Percentiles rank a stretch among this genome's conserved stretches.
These are phyloP conservation scores for Hypolimnas misippus DNA, from an alignment of 2,888 invertebrate genomes.

Conservation along the genomic window DNA sequence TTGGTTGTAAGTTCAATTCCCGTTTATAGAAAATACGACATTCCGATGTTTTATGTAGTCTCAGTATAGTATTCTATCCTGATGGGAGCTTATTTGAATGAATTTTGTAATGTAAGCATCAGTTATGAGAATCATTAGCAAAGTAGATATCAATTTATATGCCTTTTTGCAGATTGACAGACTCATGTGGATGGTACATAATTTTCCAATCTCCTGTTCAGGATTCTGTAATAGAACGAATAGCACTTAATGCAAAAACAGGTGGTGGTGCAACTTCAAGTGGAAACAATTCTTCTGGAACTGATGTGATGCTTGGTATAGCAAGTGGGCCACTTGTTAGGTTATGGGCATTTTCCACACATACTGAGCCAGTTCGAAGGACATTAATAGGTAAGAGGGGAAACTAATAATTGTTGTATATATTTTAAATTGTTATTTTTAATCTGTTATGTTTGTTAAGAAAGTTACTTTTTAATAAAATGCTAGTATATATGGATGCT, in stretches of 20 bases:
- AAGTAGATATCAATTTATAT: not conserved
- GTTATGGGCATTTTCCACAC: constrained; percentile 79
- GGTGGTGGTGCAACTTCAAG: constrained; percentile 66
- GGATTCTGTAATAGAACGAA: constrained; percentile 94
- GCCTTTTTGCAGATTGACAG: constrained; percentile 88
- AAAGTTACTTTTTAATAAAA: no score
- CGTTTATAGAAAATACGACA: no score
- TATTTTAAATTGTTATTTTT: no score
- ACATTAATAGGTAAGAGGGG: constrained; percentile 69
- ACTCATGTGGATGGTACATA: constrained; percentile 98
- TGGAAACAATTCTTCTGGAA: constrained; percentile 65
- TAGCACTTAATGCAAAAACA: constrained; percentile 92
- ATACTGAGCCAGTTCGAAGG: constrained; percentile 76
- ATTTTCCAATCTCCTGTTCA: constrained; percentile 97
- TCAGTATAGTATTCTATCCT: no score
- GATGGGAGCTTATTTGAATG: no score
- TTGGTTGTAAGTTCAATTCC: no score
- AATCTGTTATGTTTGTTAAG: no score
- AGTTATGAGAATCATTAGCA: no score
- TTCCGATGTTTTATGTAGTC: no score
- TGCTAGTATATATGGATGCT: no score
- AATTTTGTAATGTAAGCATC: no score
- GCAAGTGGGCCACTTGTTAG: constrained; percentile 76
- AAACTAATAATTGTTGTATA: not conserved
- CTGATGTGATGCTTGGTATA: constrained; percentile 79